Percentiles rank a stretch among this genome's conserved stretches.
These are phyloP conservation scores for Diachrysia chrysitis DNA, from an alignment of 2,888 invertebrate species.

Conservation along the genomic window DNA sequence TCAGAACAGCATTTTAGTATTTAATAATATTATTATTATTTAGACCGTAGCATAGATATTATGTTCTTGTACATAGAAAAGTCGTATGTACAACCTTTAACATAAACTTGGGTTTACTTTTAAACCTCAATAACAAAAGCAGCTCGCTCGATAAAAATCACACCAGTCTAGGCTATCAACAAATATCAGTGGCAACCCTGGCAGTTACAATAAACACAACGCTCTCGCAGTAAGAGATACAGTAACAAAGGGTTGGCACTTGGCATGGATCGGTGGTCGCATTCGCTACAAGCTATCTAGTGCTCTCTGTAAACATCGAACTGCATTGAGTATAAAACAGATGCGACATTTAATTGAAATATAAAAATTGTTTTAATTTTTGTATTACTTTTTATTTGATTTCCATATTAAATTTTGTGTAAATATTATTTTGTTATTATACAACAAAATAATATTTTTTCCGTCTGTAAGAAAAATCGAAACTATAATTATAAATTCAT, in stretches of 20 bases:
- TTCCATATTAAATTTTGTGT: no score
- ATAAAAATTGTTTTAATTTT: neutral
- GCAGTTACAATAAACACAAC: slow-evolving; percentile 60
- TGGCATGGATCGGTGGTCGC: slow-evolving; percentile 59
- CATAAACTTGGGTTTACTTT: neutral
- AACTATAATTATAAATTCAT: no score
- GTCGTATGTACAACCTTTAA: neutral
- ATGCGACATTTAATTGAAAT: neutral
- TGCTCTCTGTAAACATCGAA: slow-evolving; percentile 59
- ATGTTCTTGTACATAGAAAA: no score
- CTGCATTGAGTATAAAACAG: slow-evolving; percentile 50
- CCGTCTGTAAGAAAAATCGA: no score
- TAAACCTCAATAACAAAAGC: neutral
- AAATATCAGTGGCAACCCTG: slow-evolving; percentile 4
- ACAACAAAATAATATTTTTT: no score
- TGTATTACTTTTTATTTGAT: neutral
- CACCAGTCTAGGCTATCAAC: neutral
- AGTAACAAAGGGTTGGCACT: slow-evolving; percentile 70
- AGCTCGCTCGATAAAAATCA: neutral
- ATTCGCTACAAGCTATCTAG: slow-evolving; percentile 58
- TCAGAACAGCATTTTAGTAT: no score
- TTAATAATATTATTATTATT: no score
- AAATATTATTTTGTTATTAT: neutral
- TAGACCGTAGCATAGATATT: no score
- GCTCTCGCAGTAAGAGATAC: slow-evolving; percentile 59